Percentiles rank a stretch among this genome's conserved stretches.
phyloP scores from a whole-genome alignment of 1,140 invertebrate genomes.

The Drosophila paulistorum region DNA sequence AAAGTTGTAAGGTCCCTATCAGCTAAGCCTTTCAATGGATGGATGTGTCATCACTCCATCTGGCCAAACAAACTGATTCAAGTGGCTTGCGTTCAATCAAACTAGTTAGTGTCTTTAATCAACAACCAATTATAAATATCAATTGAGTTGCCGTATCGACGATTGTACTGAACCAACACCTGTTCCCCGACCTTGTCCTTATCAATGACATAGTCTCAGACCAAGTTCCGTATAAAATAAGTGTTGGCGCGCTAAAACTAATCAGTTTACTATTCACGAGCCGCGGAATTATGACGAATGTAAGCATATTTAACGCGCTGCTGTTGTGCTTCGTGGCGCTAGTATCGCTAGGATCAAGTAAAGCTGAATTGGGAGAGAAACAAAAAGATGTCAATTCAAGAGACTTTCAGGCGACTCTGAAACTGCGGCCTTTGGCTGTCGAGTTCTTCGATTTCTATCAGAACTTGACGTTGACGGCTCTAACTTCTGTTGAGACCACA shows the following conservation, averaged over 20 bases:
- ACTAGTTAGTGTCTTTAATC: slow-evolving; percentile 1
- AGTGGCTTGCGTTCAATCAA: background rate
- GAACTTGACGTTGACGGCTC: slow-evolving; percentile 24
- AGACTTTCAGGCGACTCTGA: background rate
- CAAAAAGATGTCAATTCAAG: background rate
- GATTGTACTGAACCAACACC: slow-evolving; percentile 4
- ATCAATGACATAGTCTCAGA: background rate
- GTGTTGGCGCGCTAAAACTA: background rate
- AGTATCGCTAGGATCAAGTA: background rate
- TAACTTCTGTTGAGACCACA: slow-evolving; percentile 4
- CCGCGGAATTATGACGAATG: background rate
- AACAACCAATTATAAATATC: slow-evolving; percentile 9
- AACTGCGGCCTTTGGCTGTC: slow-evolving; percentile 3
- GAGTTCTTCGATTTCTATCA: slow-evolving; percentile 37
- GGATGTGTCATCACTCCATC: background rate
- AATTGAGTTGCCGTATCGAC: slow-evolving; percentile 2
- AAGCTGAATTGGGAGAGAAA: background rate
- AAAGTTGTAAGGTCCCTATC: background rate
- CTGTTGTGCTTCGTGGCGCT: background rate
- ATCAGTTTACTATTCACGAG: background rate
- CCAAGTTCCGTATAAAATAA: background rate
- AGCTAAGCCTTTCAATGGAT: background rate
- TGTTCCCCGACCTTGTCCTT: background rate
- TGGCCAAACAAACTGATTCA: background rate
- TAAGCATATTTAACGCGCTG: background rate